Evolutionary conservation across 1,140 invertebrate genomes (phyloP).

Genomic region (Drosophila malerkotliana): DNA sequence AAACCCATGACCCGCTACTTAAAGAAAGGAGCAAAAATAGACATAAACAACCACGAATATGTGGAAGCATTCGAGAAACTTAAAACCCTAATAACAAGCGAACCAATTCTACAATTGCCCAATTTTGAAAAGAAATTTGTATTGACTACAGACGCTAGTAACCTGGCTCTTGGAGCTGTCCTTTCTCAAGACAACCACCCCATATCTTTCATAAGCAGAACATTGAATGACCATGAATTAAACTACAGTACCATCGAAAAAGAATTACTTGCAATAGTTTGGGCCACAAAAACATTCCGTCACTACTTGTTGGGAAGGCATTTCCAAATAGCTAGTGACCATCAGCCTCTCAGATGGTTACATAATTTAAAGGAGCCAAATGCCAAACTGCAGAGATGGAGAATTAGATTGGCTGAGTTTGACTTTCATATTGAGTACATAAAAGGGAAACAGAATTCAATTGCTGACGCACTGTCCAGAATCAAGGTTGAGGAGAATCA

Average conservation of each 20-base stretch:
- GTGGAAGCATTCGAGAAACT: not conserved
- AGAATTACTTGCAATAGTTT: too few relatives aligned
- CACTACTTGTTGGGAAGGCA: conserved; percentile 1
- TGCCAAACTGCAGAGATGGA: conserved; percentile 4
- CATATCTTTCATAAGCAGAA: conserved; percentile 1
- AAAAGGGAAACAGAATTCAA: not conserved
- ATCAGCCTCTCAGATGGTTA: not conserved
- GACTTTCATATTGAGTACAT: not conserved
- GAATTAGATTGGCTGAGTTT: not conserved
- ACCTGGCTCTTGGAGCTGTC: conserved; percentile 21
- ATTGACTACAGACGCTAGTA: conserved; percentile 5
- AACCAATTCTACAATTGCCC: conserved; percentile 4
- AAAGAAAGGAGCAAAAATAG: not conserved
- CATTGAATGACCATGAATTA: conserved; percentile 7
- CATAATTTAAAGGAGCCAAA: not conserved
- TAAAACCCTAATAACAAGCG: not conserved
- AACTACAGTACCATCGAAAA: not conserved
- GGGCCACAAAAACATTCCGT: not conserved
- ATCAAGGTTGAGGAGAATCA: not conserved
- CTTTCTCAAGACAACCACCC: not conserved
- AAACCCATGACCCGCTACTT: not conserved
- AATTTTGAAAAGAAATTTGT: conserved; percentile 8
- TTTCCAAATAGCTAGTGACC: conserved; percentile 2
- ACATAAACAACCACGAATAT: not conserved
- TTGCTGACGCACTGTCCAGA: not conserved